Evolutionary conservation across 2,797 vertebrate species (phyloP), one percentile per base, ranked within the genome.

Genomic region (Alectoris magna): DNA sequence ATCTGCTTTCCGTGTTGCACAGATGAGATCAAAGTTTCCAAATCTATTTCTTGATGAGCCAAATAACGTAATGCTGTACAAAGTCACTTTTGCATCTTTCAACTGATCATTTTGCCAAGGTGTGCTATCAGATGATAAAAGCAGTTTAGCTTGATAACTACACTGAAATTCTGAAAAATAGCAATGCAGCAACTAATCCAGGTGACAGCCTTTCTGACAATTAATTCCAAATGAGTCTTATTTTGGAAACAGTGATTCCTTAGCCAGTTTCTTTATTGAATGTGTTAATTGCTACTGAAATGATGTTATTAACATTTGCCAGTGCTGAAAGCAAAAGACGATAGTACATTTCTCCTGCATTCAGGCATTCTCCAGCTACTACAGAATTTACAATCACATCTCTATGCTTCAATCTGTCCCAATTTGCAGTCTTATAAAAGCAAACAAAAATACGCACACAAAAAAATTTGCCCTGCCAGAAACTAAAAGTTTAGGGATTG

Each of bases 11-110:
- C 43, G 46, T 22, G 74, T 87, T 83, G 41, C 23, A 53, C 23
- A 69, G 58, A 80, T 74, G 69, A 91, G 55, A 83, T 67, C 41
- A 56, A 85, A 83, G 39, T 90, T 95, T 72, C 49, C 41, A 78
- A 86, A 70, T 55, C 38, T 69, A 7, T 85, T 85, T 91, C 74
- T 94, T 55, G 60, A 94, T 86, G 79, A 91, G 27, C 13, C 90
- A 86, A 90, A 93, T 71, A 56, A 78, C 53, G 89, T 88, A 89
- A 81, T 1, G 7, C 18, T 81, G n/a, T 53, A 74, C 43, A n/a
- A 22, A 39, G 27, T 46, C 27, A 48, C 58, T 91, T 68, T 36
- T 71, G 60, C 51, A 53, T 51, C 53, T 95, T 94, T 84, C 51
- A 88, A 41, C 39, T 36, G 75, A 88, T 80, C 19, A 1, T 12